Evolutionary conservation across 2,888 invertebrate species (phyloP).

Genomic region (Eupsilia transversa): DNA sequence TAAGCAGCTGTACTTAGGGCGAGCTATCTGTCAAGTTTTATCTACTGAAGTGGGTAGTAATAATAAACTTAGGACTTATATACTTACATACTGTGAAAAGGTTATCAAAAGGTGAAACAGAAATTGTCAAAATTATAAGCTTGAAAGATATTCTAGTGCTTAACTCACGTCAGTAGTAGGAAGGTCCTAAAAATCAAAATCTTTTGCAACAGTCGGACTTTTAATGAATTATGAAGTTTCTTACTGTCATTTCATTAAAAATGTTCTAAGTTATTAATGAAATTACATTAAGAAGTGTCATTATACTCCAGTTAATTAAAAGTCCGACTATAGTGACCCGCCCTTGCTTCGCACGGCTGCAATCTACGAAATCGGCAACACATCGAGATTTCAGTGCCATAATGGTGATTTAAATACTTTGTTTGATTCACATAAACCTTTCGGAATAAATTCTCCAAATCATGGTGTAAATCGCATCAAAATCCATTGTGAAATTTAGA

Average conservation of each 20-base stretch:
- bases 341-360: not conserved
- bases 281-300: too few species aligned
- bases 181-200: not conserved
- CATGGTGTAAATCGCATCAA: not conserved
- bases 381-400: not conserved
- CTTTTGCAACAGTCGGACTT: too few species aligned
- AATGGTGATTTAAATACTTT: not conserved
- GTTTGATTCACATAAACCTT: not conserved
- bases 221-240: too few species aligned
- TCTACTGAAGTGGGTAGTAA: slow-evolving; percentile 4
- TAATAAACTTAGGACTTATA: slow-evolving; percentile 24
- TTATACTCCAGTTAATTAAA: too few species aligned
- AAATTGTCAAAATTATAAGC: not conserved
- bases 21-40: not conserved
- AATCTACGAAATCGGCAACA: not conserved
- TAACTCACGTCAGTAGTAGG: not conserved
- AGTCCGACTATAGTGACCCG: too few species aligned
- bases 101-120: slow-evolving; percentile 15
- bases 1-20: slow-evolving; percentile 21
- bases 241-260: too few species aligned
- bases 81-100: not conserved
- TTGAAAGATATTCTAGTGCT: not conserved
- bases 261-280: too few species aligned
- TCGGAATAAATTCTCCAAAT: not conserved
- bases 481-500: not conserved